Base-by-base conservation (phyloP, 2,113 vertebrate species). In the Myrmophylax atrothorax region DNA sequence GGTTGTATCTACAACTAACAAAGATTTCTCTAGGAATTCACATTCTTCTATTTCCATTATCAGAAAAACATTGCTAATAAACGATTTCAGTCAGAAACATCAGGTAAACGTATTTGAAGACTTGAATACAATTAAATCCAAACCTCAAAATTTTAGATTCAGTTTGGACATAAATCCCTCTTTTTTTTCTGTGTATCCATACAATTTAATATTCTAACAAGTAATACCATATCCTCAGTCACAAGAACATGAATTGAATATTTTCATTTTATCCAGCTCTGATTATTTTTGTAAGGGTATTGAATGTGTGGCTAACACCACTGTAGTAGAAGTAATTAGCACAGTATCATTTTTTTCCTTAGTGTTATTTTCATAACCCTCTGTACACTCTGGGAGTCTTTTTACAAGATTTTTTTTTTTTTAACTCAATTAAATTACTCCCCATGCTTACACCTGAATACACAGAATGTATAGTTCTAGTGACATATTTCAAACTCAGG, bases 401-500 rank as follows among this genome's bases (percentile, higher is more conserved):
- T 77, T 87, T 67, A 67, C 33, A 84, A 63, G 24, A 22, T 17
- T 53, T 63, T 62, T 40, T 53, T 77, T 68, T 31, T n/a, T 35
- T 35, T n/a, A 22, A 28, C 20, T 92, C 44, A 26, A 55, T 80
- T 92, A 86, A 94, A 89, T 91, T 78, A 81, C n/a, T 91, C 59
- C 26, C 60, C 18, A 2, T 37, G n/a, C 82, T 73, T 85, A 84
- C 75, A 90, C 33, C 70, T 89, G 88, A 78, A 66, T 46, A 87
- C 52, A 73, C 31, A 73, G 55, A 76, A 63, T 35, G 26, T 35
- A 46, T 23, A 72, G 75, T 89, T 93, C 49, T 12, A 87, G 53
- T 87, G 87, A 85, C 90, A 84, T 49, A 60, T 95, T 94, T 95
- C 77, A 70, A 84, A 89, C 37, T 68, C 75, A 59, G 12, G 18